Base-by-base conservation (phyloP, 2,888 invertebrate genomes). In the Apotomis betuletana region DNA sequence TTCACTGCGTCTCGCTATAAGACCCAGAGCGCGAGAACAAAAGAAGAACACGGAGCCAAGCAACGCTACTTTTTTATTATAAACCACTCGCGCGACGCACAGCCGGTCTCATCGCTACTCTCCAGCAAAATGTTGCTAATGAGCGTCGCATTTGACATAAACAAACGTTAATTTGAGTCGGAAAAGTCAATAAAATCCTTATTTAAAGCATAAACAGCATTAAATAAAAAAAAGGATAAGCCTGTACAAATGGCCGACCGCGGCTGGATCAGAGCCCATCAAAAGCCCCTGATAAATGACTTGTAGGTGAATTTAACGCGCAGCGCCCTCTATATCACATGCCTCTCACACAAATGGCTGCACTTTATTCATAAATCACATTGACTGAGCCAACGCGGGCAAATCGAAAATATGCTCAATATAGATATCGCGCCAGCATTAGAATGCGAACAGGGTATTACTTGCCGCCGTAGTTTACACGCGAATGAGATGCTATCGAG, bases 371-470 rank as follows among this genome's bases (percentile, higher is more conserved):
- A 86, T 87, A 87, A 87, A 88, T 87, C 87, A 88, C 79, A 79
- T 81, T 77, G 77, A 76, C 78, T 77, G 77, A 74, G 76, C 76
- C 75, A 77, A 76, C 79, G 78, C 79, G 81, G 80, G 83, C 84
- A 85, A 85, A 86, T 87, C 83, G 83, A 83, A 85, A 87, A 86
- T 85, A 85, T 84, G 81, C 80, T 84, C 82, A 82, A 85, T 85
- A 83, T 82, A 85, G 84, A 86, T 86, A 83, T 75, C 77, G 75
- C 67, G 68, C 73, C 74, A 27, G 2, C 27, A 81, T 83, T 83
- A 83, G 78, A 81, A 81, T 81, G 77, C 76, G 76, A 71, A 68
- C 67, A 61, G 57, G 69, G 69, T 65, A 70, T 69, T 74, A 67
- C 69, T 75, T 67, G 63, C 51, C 49, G 63, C 15, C 74, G 73